Evolutionary conservation across 2,888 invertebrate genomes (phyloP), one percentile per base, ranked within the genome.

Genomic region (Habrosyne pyritoides): DNA sequence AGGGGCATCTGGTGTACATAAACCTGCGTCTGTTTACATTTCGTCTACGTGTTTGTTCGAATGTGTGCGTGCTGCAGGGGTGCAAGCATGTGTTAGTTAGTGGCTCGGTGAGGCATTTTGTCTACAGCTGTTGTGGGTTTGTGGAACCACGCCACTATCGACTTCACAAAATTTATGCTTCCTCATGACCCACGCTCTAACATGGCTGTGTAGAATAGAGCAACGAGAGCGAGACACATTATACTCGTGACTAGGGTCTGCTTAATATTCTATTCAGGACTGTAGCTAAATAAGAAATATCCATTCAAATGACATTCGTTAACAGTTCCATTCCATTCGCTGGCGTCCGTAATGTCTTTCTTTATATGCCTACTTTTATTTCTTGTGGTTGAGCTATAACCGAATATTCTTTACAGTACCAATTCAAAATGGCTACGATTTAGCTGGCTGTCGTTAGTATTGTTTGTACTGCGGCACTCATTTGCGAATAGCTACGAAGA

Each of bases 1-100:
- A 74, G 84, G 91, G 91, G 90, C 92, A 92, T 91, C 91, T 92
- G 92, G 90, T 87, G 83, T 83, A 89, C 89, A 90, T 88, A 91
- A 88, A 88, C 87, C 86, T 88, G 83, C 78, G 84, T 81, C 77
- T 91, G 91, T 91, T 91, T 91, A 91, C 85, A 87, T 86, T 85
- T 74, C 64, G 75, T 82, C 71, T 85, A 83, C 78, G 78, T 75
- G 73, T 73, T 67, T 55, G 66, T 73, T 66, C 61, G 64, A 59
- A 58, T 71, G 82, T 82, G 83, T 85, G 84, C 63, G 80, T 82
- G 77, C 62, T 74, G 77, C 79, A 87, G 87, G 90, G 91, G 89
- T 86, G 88, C 83, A 73, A 63, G 79, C 80, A 75, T 86, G 89
- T 89, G 89, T 89, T 83, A 52, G 83, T 83, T 24, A 42, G 42